Evolutionary conservation across 2,888 invertebrate species (phyloP).

Genomic region (Trichopria drosophilae): DNA sequence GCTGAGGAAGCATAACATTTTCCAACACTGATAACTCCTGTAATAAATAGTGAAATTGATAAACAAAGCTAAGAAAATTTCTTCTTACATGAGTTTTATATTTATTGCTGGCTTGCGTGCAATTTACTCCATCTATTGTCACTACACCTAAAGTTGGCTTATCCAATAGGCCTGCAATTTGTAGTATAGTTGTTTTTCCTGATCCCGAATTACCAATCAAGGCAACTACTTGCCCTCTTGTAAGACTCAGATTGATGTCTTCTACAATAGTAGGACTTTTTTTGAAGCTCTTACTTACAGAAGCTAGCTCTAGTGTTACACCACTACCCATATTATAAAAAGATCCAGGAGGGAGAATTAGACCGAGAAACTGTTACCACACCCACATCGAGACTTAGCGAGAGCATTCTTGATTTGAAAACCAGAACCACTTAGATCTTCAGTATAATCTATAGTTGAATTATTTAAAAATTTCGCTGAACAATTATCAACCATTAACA

Average conservation of each 20-base stretch:
- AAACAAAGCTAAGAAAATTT: conserved; percentile 15
- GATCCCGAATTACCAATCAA: conserved; percentile 10
- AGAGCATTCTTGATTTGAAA: conserved; percentile 16
- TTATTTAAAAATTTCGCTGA: conserved; percentile 20
- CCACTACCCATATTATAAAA: conserved; percentile 13
- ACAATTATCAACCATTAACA: conserved; percentile 18
- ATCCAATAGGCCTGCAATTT: conserved; percentile 13
- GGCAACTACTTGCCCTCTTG: conserved; percentile 8
- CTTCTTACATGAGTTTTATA: conserved; percentile 11
- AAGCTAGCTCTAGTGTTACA: conserved; percentile 15
- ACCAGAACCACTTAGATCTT: conserved; percentile 17
- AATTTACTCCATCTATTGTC: conserved; percentile 14
- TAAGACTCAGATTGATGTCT: conserved; percentile 11
- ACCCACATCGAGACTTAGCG: conserved; percentile 16
- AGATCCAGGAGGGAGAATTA: conserved; percentile 7
- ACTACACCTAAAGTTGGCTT: conserved; percentile 15
- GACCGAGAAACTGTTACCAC: conserved; percentile 15
- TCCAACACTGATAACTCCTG: conserved; percentile 16
- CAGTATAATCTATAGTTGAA: conserved; percentile 17
- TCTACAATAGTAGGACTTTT: conserved; percentile 13
- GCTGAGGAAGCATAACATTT: conserved; percentile 18
- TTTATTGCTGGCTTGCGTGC: conserved; percentile 9
- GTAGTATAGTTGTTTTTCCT: conserved; percentile 13
- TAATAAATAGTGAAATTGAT: conserved; percentile 18
- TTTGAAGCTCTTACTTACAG: conserved; percentile 15